Conservation (phyloP, 2,113 vertebrate species). For the Polyodon spathula region DNA sequence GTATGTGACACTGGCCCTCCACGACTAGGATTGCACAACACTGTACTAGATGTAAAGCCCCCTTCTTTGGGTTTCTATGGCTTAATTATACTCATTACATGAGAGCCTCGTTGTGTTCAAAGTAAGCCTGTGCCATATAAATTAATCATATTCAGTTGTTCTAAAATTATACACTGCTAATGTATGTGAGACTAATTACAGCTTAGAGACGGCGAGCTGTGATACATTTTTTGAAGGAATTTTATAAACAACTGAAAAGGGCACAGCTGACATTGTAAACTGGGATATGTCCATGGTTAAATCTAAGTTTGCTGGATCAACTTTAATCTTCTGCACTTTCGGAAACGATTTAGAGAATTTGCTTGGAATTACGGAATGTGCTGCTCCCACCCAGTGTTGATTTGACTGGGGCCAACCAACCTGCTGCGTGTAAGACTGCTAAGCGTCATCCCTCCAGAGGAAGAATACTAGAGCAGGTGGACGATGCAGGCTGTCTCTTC, state of each 20-base stretch:
- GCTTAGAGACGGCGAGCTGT: no score
- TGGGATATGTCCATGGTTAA: not conserved
- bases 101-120: no score
- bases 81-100: no score
- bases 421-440: not conserved
- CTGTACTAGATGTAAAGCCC: no score
- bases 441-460: not conserved
- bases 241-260: not conserved
- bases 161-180: no score
- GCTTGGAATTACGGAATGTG: not conserved
- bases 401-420: not conserved
- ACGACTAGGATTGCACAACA: no score
- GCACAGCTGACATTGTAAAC: not conserved
- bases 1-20: no score
- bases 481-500: not conserved
- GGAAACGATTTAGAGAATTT: slow-evolving; percentile 1
- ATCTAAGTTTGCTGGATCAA: not conserved
- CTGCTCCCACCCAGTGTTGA: not conserved
- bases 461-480: not conserved
- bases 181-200: no score
- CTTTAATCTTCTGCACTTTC: not conserved
- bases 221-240: no score
- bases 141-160: no score
- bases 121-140: no score
- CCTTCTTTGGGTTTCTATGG: no score